Evolutionary conservation across 37 sponge, comb jelly and placozoan species (phyloP).

Genomic region (Chondrilla cf. caribensis): DNA sequence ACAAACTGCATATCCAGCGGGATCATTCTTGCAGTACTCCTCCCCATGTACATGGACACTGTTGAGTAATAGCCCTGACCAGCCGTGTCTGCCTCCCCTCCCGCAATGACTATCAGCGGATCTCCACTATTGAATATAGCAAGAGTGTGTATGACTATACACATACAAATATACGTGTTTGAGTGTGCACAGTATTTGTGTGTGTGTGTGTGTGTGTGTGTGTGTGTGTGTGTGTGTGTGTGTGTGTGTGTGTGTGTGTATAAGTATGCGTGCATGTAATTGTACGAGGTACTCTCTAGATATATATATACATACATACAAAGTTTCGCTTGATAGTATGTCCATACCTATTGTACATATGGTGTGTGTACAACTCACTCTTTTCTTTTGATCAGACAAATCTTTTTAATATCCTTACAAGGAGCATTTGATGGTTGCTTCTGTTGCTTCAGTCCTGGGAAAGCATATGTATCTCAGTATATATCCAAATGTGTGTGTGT

Average conservation of each 20-base stretch:
- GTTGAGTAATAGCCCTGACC: too few relatives aligned
- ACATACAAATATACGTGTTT: background rate
- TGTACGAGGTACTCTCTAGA: too few relatives aligned
- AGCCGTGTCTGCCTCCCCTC: background rate
- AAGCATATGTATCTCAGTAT: too few relatives aligned
- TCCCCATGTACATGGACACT: too few relatives aligned
- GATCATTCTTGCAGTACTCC: too few relatives aligned
- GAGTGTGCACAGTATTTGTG: too few relatives aligned
- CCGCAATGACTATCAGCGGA: background rate
- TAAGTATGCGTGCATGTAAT: too few relatives aligned
- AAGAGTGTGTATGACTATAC: background rate
- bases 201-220: too few relatives aligned
- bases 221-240: constrained; percentile 31
- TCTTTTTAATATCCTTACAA: background rate
- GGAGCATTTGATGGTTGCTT: background rate
- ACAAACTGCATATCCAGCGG: too few relatives aligned
- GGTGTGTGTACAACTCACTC: background rate
- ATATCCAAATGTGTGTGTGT: too few relatives aligned
- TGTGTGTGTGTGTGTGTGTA: constrained; percentile 33
- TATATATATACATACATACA: constrained; percentile 7
- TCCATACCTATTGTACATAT: too few relatives aligned
- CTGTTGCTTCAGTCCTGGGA: background rate
- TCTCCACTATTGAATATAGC: background rate
- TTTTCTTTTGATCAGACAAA: background rate
- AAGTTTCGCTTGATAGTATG: too few relatives aligned